Evolutionary conservation across 2,888 invertebrate species (phyloP).

Genomic region (Holacanthella duospinosa): DNA sequence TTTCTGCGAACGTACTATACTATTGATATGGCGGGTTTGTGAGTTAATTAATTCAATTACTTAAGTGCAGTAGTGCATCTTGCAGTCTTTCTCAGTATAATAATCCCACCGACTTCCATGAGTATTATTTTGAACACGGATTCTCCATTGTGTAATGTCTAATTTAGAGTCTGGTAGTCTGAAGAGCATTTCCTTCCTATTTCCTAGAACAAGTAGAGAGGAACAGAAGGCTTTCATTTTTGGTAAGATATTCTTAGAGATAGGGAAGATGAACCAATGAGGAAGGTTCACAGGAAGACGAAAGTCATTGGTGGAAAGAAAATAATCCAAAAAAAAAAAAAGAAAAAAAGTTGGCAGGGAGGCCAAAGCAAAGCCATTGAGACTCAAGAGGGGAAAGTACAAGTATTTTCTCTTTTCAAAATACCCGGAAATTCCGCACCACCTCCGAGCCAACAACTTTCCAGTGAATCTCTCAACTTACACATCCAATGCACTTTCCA

Average conservation of each 20-base stretch:
- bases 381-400: neutral
- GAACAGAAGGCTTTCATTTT: neutral
- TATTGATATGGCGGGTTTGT: no score
- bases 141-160: neutral
- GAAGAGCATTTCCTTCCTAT: neutral
- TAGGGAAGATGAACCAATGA: slow-evolving; percentile 13
- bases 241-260: neutral
- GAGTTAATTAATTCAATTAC: no score
- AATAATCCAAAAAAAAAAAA: no score
- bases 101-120: neutral
- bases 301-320: slow-evolving; percentile 12
- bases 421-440: neutral
- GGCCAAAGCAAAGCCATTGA: neutral
- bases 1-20: no score
- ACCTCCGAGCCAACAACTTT: neutral
- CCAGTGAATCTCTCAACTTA: neutral
- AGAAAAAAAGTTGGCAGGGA: neutral
- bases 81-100: no score
- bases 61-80: no score
- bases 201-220: neutral
- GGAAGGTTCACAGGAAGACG: slow-evolving; percentile 13
- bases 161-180: neutral
- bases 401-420: neutral
- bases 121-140: neutral
- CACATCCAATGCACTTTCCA: neutral